Percentiles rank a stretch among this genome's conserved stretches.
These are phyloP conservation scores for Euborellia annulipes DNA, from an alignment of 1,140 invertebrate species.

Conservation along the genomic window DNA sequence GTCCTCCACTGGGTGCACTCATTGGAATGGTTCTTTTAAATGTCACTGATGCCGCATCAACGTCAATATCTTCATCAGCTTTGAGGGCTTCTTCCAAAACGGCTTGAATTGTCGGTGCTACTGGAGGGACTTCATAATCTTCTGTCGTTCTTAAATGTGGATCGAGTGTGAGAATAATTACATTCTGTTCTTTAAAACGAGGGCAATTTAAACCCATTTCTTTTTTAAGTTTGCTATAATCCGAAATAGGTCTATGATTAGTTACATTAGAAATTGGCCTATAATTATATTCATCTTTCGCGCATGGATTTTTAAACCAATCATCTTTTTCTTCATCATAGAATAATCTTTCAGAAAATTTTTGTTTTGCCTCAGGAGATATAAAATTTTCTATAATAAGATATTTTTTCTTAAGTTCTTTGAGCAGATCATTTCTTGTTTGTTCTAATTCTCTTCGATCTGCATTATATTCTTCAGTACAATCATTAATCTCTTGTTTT, in stretches of 20 bases:
- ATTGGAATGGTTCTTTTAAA: slow-evolving; percentile 24
- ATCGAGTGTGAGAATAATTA: slow-evolving; percentile 65
- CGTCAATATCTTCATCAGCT: slow-evolving; percentile 55
- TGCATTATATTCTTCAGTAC: slow-evolving; percentile 63
- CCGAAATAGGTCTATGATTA: slow-evolving; percentile 42
- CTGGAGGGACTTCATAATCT: slow-evolving; percentile 55
- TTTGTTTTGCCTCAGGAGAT: slow-evolving; percentile 72
- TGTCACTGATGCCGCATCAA: slow-evolving; percentile 36
- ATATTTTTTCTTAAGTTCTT: slow-evolving; percentile 57
- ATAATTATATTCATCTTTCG: slow-evolving; percentile 27
- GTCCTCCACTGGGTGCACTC: slow-evolving; percentile 24
- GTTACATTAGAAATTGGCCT: slow-evolving; percentile 23
- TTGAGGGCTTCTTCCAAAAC: slow-evolving; percentile 54
- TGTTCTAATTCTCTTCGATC: slow-evolving; percentile 67
- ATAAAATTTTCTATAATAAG: slow-evolving; percentile 96
- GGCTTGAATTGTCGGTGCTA: slow-evolving; percentile 54
- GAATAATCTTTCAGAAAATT: slow-evolving; percentile 55
- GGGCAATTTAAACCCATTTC: neutral
- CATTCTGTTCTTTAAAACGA: slow-evolving; percentile 59
- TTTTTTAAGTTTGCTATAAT: slow-evolving; percentile 20
- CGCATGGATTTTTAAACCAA: slow-evolving; percentile 45
- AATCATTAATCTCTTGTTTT: slow-evolving; percentile 60
- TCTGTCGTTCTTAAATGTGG: slow-evolving; percentile 61
- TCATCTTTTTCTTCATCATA: slow-evolving; percentile 82
- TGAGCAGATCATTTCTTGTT: slow-evolving; percentile 62